Base-by-base conservation (phyloP, 2,888 invertebrate genomes). In the Oxytorus armatus region DNA sequence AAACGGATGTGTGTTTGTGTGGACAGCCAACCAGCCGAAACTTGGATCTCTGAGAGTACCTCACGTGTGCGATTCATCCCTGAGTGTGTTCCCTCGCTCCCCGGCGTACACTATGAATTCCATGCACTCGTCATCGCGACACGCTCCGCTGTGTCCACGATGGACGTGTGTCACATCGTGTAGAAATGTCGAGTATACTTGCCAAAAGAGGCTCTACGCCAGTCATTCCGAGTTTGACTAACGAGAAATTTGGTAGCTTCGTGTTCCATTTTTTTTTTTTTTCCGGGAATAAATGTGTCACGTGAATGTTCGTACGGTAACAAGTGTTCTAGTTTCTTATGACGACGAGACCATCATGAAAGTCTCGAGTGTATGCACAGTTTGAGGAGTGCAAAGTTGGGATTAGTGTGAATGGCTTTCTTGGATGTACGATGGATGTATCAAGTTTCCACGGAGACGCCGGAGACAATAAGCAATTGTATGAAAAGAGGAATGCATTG, bases 1-100 rank as follows among this genome's bases (percentile, higher is more conserved):
- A n/a, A 11, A 44, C 23, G 23, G 4, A 51, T 47, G 57, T 55
- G 36, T 21, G 57, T 33, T 18, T 33, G 42, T 77, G 78, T 77
- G 85, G 75, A 79, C 77, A 83, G 84, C 82, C 74, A 79, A 78
- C 81, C 82, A 49, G 61, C 57, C 69, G 23, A 75, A 79, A 55
- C 63, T 73, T 14, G 36, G 21, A 53, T 65, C 16, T 29, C 63
- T 39, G n/a, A n/a, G n/a, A n/a, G 25, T 23, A 23, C 7, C 49
- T 16, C 33, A 8, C 25, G 59, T 47, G 42, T 29, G n/a, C 57
- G 42, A 18, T 49, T 49, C 18, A n/a, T 21, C 11, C 44, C 44
- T 4, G 4, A 47, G 51, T 36, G 63, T 63, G 29, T 29, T 7
- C 33, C 65, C 47, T 33, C 47, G 18, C 10, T 18, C 18, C 4